These are phyloP conservation scores for Periplaneta americana DNA, from an alignment of 1,140 invertebrate genomes.

Conservation along the genomic window DNA sequence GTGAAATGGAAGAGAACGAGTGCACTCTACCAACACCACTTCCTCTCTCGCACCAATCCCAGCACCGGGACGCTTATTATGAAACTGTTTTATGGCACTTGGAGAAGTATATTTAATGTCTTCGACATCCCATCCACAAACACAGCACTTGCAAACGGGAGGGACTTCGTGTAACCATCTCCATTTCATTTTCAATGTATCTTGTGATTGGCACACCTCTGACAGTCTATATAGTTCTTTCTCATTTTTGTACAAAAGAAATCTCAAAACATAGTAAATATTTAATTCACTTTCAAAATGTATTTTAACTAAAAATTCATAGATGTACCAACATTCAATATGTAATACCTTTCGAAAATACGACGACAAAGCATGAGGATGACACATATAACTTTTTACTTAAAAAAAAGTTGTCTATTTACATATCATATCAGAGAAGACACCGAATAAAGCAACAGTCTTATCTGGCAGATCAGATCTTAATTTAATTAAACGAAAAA, in stretches of 20 bases:
- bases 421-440: neutral
- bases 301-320: neutral
- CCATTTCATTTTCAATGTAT: neutral
- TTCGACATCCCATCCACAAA: neutral
- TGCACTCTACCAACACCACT: neutral
- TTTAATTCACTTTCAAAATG: neutral
- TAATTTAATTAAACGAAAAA: neutral
- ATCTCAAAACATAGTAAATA: constrained; percentile 1
- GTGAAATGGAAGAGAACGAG: neutral
- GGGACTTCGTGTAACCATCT: neutral
- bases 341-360: neutral
- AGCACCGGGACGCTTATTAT: neutral
- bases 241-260: neutral
- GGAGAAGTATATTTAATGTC: constrained; percentile 3
- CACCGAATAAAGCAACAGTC: constrained; percentile 7
- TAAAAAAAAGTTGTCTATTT: constrained; percentile 6
- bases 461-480: neutral
- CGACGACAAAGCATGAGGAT: constrained; percentile 3
- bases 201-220: neutral
- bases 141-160: neutral
- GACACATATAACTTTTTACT: neutral
- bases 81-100: constrained; percentile 4
- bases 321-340: neutral
- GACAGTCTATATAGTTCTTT: neutral
- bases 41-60: neutral